These are phyloP conservation scores for Pomatostomus ruficeps DNA, from an alignment of 2,113 vertebrate species.

Conservation along the genomic window DNA sequence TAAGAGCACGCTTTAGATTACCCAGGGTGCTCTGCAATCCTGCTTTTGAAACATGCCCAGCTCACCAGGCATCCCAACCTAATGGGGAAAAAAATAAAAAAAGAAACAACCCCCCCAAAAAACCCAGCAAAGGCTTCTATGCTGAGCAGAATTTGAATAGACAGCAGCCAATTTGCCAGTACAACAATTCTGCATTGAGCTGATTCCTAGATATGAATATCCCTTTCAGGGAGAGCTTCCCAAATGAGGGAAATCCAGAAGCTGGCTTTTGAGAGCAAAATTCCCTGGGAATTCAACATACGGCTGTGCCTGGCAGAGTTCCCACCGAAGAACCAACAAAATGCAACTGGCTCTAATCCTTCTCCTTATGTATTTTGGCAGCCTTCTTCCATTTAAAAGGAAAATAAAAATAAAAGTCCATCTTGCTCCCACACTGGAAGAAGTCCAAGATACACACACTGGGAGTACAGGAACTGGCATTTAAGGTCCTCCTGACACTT, in stretches of 20 bases:
- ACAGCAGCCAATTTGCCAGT: conserved; percentile 46
- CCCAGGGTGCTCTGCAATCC: conserved; percentile 31
- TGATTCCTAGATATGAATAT: conserved; percentile 55
- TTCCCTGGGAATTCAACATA: conserved; percentile 52
- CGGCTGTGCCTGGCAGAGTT: conserved; percentile 33
- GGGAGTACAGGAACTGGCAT: conserved; percentile 53
- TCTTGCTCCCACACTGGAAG: conserved; percentile 53
- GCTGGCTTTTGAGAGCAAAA: conserved; percentile 44
- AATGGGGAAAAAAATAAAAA: neutral
- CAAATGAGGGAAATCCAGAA: conserved; percentile 61
- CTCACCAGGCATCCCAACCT: neutral
- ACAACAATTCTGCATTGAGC: conserved; percentile 45
- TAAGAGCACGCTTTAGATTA: conserved; percentile 27
- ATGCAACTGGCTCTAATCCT: conserved; percentile 35
- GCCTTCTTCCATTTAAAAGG: conserved; percentile 5
- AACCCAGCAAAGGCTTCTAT: neutral
- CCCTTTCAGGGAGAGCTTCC: conserved; percentile 57
- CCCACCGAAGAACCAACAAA: conserved; percentile 27
- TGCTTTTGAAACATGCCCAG: neutral
- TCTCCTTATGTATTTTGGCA: conserved; percentile 58
- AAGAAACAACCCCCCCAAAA: neutral
- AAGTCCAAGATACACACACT: conserved; percentile 48
- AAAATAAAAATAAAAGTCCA: conserved; percentile 50
- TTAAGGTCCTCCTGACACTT: conserved; percentile 57
- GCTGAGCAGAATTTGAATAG: neutral